Conservation (phyloP, 2,888 invertebrate species). For the Biston stratarius region DNA sequence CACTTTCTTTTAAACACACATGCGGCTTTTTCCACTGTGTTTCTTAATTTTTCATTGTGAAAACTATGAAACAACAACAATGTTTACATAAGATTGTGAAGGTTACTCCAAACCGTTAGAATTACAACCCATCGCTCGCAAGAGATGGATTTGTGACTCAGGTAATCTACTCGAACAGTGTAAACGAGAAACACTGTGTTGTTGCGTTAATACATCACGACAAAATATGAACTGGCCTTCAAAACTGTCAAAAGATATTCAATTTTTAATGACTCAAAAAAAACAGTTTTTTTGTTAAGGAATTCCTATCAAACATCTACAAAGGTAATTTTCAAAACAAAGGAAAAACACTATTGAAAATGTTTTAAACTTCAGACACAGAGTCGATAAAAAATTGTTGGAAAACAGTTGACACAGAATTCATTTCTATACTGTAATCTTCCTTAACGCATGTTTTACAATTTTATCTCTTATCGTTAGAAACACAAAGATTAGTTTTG, state of each 20-base stretch:
- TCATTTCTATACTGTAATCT: constrained; percentile 9
- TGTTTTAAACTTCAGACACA: neutral
- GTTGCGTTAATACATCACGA: neutral
- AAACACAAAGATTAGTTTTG: neutral
- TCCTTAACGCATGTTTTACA: neutral
- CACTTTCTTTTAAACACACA: neutral
- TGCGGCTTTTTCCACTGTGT: neutral
- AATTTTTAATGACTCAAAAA: neutral
- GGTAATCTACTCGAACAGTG: constrained; percentile 17
- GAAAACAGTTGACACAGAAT: neutral
- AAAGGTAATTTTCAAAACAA: neutral
- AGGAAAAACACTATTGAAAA: neutral
- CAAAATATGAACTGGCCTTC: neutral
- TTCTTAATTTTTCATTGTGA: neutral
- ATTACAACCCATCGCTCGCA: neutral
- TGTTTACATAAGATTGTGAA: constrained; percentile 8
- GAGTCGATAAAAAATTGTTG: neutral
- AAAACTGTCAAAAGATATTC: neutral
- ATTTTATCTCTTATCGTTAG: neutral
- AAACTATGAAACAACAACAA: constrained; percentile 4
- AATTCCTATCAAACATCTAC: neutral
- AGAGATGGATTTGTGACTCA: constrained; percentile 21
- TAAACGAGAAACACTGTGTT: constrained; percentile 13
- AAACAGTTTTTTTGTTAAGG: neutral
- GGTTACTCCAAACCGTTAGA: neutral